Evolutionary conservation across 2,113 vertebrate species (phyloP).

Genomic region (Perognathus longimembris): DNA sequence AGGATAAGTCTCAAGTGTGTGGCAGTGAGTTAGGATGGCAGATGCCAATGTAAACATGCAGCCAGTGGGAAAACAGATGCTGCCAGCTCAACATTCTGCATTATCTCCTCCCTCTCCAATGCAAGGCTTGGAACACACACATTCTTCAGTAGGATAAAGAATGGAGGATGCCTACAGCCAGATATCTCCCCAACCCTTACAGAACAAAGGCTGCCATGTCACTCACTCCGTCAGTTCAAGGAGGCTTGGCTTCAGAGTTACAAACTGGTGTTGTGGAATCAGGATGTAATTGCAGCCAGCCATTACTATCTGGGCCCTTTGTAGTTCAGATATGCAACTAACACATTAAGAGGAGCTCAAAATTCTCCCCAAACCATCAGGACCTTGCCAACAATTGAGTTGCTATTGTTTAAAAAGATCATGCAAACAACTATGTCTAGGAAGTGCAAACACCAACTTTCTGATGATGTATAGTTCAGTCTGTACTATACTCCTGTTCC

Average conservation of each 20-base stretch:
- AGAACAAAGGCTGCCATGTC: background rate
- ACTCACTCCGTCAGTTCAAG: background rate
- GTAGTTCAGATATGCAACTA: constrained; percentile 41
- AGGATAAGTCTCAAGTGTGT: constrained; percentile 20
- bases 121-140: background rate
- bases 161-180: background rate
- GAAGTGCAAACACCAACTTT: constrained; percentile 22
- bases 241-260: background rate
- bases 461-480: constrained; percentile 30
- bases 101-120: background rate
- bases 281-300: background rate
- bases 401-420: background rate
- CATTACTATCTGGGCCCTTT: background rate
- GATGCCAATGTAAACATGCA: constrained; percentile 57
- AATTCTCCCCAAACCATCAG: constrained; percentile 22
- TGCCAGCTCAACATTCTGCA: background rate
- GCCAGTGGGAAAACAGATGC: constrained; percentile 53
- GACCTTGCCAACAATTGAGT: constrained; percentile 40
- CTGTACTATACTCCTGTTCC: background rate
- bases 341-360: constrained; percentile 4
- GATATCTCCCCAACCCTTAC: background rate
- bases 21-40: constrained; percentile 2
- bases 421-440: background rate
- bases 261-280: background rate
- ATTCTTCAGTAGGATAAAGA: background rate